These are phyloP conservation scores for Stichodactyla mertensii DNA, from an alignment of 64 coral and sea anemone species.

Conservation along the genomic window DNA sequence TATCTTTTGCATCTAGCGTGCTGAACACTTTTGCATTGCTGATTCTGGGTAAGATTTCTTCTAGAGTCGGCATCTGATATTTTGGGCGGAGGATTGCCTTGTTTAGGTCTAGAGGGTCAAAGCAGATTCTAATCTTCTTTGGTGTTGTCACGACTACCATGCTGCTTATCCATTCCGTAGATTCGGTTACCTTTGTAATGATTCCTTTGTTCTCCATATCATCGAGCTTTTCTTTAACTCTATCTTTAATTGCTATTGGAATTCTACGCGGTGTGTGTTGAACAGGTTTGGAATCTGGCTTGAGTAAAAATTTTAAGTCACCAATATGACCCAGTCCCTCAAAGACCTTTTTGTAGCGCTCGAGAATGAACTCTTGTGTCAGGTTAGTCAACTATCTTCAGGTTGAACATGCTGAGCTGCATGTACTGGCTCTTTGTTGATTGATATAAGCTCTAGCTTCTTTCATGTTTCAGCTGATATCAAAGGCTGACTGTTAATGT, in stretches of 20 bases:
- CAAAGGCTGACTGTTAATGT: conserved; percentile 28
- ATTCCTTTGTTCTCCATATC: conserved; percentile 34
- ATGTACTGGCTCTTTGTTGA: conserved; percentile 21
- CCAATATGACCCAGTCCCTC: conserved; percentile 48
- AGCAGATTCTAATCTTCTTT: conserved; percentile 56
- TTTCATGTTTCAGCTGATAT: conserved; percentile 46
- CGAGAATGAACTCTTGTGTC: conserved; percentile 18
- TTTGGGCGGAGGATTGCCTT: conserved; percentile 31
- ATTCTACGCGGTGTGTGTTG: conserved; percentile 46
- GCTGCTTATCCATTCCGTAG: conserved; percentile 49
- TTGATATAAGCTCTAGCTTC: conserved; percentile 21
- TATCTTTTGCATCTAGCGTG: conserved; percentile 48
- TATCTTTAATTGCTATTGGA: conserved; percentile 23
- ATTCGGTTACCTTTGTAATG: background rate
- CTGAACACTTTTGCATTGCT: conserved; percentile 46
- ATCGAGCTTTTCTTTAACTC: conserved; percentile 35
- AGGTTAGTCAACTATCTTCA: background rate
- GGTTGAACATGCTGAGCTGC: background rate
- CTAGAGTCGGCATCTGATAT: conserved; percentile 47
- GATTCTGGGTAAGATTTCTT: conserved; percentile 33
- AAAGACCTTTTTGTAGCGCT: conserved; percentile 38
- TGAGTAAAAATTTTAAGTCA: conserved; percentile 8
- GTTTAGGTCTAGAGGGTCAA: conserved; percentile 47
- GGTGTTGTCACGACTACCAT: conserved; percentile 33
- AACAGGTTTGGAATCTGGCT: conserved; percentile 10